Percentiles rank a stretch among this genome's conserved stretches.
These are phyloP conservation scores for Campoplex capitator DNA, from an alignment of 2,888 invertebrate species.

Conservation along the genomic window DNA sequence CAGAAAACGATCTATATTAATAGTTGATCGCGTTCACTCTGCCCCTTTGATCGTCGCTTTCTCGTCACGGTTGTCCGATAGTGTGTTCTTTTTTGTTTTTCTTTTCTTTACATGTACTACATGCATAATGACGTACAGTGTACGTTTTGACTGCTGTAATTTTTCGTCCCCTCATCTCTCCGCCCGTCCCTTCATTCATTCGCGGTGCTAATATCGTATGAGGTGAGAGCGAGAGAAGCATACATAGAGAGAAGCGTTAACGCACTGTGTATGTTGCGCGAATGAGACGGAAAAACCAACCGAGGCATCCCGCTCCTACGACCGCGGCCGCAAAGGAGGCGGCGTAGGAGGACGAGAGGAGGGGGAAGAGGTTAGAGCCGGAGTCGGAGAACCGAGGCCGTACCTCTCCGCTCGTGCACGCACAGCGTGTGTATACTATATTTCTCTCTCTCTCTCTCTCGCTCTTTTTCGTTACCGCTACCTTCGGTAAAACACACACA, in stretches of 20 bases:
- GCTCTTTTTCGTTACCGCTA: conserved; percentile 9
- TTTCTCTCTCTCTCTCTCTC: conserved; percentile 28
- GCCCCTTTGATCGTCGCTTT: conserved; percentile 10
- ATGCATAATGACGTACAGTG: conserved; percentile 9
- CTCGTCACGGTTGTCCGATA: conserved; percentile 5
- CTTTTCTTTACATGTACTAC: background rate
- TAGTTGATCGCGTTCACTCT: conserved; percentile 69
- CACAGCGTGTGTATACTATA: conserved; percentile 57
- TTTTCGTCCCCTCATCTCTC: background rate
- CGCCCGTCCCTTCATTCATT: background rate
- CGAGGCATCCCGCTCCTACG: conserved; percentile 52
- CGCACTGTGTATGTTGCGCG: conserved; percentile 24
- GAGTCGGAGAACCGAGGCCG: conserved; percentile 59
- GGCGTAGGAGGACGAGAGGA: conserved; percentile 38
- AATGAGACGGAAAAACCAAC: conserved; percentile 50
- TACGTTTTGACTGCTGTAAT: conserved; percentile 23
- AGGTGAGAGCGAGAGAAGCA: conserved; percentile 45
- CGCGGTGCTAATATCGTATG: conserved; percentile 27
- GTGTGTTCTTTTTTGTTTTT: conserved; percentile 19
- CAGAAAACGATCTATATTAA: conserved; percentile 76
- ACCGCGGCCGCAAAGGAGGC: conserved; percentile 29
- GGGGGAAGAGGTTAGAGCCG: conserved; percentile 55
- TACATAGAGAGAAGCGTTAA: conserved; percentile 2
- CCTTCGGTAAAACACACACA: conserved; percentile 44
- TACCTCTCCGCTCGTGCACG: conserved; percentile 53